Evolutionary conservation across 1,140 invertebrate genomes (phyloP).

Genomic region (Scaptodrosophila lebanonensis): DNA sequence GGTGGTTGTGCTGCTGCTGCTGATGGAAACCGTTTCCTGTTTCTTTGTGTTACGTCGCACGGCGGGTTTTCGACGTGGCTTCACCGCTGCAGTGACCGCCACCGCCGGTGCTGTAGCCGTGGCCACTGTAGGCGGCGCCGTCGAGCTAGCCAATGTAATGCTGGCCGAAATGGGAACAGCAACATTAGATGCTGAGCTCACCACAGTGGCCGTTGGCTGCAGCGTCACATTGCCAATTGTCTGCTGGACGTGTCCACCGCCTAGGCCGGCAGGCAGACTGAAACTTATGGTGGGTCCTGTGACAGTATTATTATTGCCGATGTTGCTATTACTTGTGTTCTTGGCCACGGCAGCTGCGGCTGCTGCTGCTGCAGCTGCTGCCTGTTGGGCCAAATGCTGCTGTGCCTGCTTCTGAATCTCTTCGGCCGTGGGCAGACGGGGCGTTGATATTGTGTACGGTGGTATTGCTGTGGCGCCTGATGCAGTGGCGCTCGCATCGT

Average conservation of each 20-base stretch:
- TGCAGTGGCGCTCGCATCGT: constrained; percentile 26
- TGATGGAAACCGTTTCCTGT: constrained; percentile 27
- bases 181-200: not conserved
- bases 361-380: constrained; percentile 52
- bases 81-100: constrained; percentile 58
- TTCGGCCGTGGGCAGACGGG: constrained; percentile 68
- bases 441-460: constrained; percentile 74
- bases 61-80: constrained; percentile 67
- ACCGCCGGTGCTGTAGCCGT: constrained; percentile 16
- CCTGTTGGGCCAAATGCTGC: constrained; percentile 66
- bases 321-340: constrained; percentile 17
- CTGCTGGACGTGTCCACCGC: constrained; percentile 19
- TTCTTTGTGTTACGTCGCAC: constrained; percentile 67
- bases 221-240: constrained; percentile 46
- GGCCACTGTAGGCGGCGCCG: constrained; percentile 24
- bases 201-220: constrained; percentile 23
- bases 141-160: constrained; percentile 1
- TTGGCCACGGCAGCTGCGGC: constrained; percentile 26
- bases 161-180: too few relatives aligned
- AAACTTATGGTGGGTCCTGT: constrained; percentile 56
- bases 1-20: constrained; percentile 1
- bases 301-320: not conserved
- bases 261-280: constrained; percentile 25
- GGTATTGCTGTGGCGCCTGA: constrained; percentile 31
- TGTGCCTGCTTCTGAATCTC: constrained; percentile 74